Percentiles rank a stretch among this genome's conserved stretches.
phyloP scores from a whole-genome alignment of 2,797 vertebrate species.

The Gallirallus australis region DNA sequence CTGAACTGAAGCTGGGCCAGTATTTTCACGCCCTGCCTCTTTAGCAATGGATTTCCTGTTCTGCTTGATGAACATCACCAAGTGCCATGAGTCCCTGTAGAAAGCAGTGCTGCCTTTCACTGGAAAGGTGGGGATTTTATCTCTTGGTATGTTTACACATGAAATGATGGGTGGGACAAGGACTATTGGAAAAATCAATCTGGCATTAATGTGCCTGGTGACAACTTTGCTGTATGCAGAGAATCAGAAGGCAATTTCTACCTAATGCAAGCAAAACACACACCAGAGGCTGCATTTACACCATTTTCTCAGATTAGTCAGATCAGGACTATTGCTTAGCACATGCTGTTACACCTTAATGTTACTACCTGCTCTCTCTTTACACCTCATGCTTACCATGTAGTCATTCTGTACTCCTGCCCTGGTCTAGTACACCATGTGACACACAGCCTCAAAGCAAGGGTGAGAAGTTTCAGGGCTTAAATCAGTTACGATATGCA shows the following conservation, averaged over 20 bases:
- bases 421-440: not conserved
- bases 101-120: not conserved
- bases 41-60: slow-evolving; percentile 7
- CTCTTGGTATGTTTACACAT: not conserved
- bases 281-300: not conserved
- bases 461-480: not conserved
- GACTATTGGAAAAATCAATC: slow-evolving; percentile 1
- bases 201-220: not conserved
- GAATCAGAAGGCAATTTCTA: not conserved
- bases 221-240: not conserved
- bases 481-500: not conserved
- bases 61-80: not conserved
- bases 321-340: not conserved
- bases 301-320: not conserved
- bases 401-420: fast-evolving
- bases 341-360: not conserved
- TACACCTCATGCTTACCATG: not conserved
- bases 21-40: not conserved
- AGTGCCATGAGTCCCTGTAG: not conserved
- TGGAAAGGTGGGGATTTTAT: not conserved
- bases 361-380: not conserved
- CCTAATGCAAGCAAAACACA: not conserved
- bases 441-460: not conserved
- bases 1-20: not conserved
- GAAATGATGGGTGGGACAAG: not conserved